These are phyloP conservation scores for Ceratoteleas bidentatus DNA, from an alignment of 1,140 invertebrate genomes.

Conservation along the genomic window DNA sequence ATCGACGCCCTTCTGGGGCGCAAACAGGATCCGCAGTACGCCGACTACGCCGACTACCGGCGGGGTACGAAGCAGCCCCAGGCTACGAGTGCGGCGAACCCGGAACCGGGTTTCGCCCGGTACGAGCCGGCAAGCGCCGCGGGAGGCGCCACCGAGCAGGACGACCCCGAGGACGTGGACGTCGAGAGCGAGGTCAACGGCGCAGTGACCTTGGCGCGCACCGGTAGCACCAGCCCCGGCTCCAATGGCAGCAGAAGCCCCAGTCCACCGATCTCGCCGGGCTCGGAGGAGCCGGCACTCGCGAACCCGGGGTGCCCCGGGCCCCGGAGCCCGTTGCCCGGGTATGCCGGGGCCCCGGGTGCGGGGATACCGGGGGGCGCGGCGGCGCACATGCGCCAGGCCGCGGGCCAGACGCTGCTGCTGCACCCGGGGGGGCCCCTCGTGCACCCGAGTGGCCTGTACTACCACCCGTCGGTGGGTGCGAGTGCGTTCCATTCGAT, in stretches of 20 bases:
- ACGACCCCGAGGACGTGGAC: constrained; percentile 53
- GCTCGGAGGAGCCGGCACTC: constrained; percentile 73
- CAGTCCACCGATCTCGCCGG: constrained; percentile 78
- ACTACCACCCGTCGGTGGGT: constrained; percentile 75
- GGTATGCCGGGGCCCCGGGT: too few species aligned
- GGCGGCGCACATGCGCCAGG: constrained; percentile 68
- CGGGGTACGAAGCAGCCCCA: neutral
- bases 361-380: too few species aligned
- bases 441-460: constrained; percentile 75
- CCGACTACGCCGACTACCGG: constrained; percentile 30
- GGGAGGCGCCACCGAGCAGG: neutral
- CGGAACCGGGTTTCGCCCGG: constrained; percentile 6
- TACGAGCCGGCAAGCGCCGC: neutral
- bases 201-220: constrained; percentile 53
- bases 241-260: constrained; percentile 76
- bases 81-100: neutral
- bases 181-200: constrained; percentile 66
- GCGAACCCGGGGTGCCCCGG: constrained; percentile 21
- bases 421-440: constrained; percentile 75
- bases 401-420: constrained; percentile 71
- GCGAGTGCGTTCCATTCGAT: constrained; percentile 80
- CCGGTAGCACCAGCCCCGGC: constrained; percentile 76
- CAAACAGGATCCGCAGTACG: constrained; percentile 41
- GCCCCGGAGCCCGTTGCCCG: too few species aligned
- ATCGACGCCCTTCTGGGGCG: constrained; percentile 85